Base-by-base conservation (phyloP, 1,140 invertebrate genomes). In the Papilio polytes region DNA sequence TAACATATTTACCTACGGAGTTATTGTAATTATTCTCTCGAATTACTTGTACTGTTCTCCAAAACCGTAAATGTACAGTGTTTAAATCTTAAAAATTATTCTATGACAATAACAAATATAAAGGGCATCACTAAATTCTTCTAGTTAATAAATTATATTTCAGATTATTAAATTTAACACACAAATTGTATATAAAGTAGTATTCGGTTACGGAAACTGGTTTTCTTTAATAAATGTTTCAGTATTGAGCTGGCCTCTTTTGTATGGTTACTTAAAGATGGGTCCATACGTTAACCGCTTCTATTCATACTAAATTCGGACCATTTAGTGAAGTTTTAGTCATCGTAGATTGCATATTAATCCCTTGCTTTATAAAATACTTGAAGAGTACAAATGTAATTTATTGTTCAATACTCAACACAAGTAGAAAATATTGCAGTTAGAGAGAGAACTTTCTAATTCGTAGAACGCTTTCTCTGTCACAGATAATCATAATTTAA, bases 341-440 rank as follows among this genome's bases (percentile, higher is more conserved):
- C 81, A 83, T 85, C 77, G 85, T 91, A 92, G 88, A 82, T 74
- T 31, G 74, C 85, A 85, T 86, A 85, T 26, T 70, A 83, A 82
- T 78, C 82, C 86, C 72, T 85, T 87, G 86, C 85, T 84, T 89
- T 81, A 66, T 87, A 87, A 84, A 82, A 90, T 89, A 90, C 85
- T 87, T 89, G 84, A 93, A 78, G 80, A 93, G 91, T 93, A 93
- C 91, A 93, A 91, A 93, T 88, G 87, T 86, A 86, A 85, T 51
- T 82, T 26, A 85, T 83, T 83, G 66, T 84, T 86, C 80, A 89
- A 87, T 87, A 89, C 85, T 87, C 84, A 83, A 80, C 83, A 82
- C 84, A 84, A 56, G n/a, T n/a, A 56, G 53, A 56, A 56, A 56
- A 56, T n/a, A 56, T 20, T 56, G 53, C n/a, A 56, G 6, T 56